phyloP scores from a whole-genome alignment of 2,888 invertebrate genomes.

The Papilio elwesi region DNA sequence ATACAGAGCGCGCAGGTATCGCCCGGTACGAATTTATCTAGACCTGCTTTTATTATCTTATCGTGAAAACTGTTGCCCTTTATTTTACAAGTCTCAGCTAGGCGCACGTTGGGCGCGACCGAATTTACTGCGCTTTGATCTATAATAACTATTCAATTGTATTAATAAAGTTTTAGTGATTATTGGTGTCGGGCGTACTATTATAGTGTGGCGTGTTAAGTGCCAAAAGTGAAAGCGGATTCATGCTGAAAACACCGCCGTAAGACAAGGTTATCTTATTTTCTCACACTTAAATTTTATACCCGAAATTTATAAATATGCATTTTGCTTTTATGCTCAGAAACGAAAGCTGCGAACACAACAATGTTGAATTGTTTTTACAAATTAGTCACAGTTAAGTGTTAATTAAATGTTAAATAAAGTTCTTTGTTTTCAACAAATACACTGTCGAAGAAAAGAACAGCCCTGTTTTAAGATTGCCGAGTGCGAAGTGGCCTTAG shows the following conservation, averaged over 20 bases:
- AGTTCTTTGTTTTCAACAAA: not conserved
- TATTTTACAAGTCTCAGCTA: conserved; percentile 68
- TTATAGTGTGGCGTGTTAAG: conserved; percentile 34
- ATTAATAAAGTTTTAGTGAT: conserved; percentile 21
- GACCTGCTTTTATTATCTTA: conserved; percentile 83
- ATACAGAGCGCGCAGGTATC: conserved; percentile 60
- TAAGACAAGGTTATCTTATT: conserved; percentile 27
- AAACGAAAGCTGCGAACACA: not conserved
- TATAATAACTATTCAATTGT: conserved; percentile 40
- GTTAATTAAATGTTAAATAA: not conserved
- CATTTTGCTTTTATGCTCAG: not conserved
- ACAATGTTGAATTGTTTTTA: not conserved
- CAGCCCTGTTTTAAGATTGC: not conserved
- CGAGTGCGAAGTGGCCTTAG: not conserved
- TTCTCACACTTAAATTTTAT: not conserved
- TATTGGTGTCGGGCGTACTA: conserved; percentile 4
- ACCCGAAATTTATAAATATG: not conserved
- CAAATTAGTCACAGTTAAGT: not conserved
- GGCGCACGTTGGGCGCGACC: conserved; percentile 62
- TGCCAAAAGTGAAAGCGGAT: conserved; percentile 30
- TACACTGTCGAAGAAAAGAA: not conserved
- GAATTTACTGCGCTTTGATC: conserved; percentile 45
- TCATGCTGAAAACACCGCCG: not conserved
- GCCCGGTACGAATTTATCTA: conserved; percentile 79
- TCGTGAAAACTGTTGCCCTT: conserved; percentile 69